phyloP scores from a whole-genome alignment of 35 echinoderm and acorn worm genomes.

The Lytechinus variegatus region DNA sequence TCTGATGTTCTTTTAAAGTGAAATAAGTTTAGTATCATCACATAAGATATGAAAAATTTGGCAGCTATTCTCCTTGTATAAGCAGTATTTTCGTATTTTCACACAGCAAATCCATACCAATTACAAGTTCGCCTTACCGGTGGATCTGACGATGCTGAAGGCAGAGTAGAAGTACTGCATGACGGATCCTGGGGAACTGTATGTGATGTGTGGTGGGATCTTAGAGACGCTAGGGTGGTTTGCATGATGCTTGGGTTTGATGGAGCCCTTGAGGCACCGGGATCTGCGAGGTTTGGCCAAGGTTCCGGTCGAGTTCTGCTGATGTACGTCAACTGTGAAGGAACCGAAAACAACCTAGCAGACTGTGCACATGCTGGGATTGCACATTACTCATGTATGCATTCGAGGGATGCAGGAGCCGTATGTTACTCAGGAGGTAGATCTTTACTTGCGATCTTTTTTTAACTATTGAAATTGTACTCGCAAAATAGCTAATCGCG shows the following conservation, averaged over 20 bases:
- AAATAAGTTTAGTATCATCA: too few species aligned
- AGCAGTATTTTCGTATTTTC: too few species aligned
- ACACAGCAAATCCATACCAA: neutral
- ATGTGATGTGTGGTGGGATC: constrained; percentile 34
- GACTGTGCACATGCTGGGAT: neutral
- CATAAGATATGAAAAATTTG: too few species aligned
- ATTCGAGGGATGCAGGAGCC: constrained; percentile 29
- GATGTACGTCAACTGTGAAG: constrained; percentile 49
- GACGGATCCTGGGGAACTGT: constrained; percentile 38
- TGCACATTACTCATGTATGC: neutral
- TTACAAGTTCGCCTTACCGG: neutral
- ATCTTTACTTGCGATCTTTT: neutral
- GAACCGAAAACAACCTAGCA: constrained; percentile 32
- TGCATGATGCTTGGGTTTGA: constrained; percentile 26
- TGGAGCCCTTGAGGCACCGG: neutral
- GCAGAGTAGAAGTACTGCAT: constrained; percentile 9
- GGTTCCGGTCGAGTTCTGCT: constrained; percentile 57
- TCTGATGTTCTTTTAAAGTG: too few species aligned
- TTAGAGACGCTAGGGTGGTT: constrained; percentile 29
- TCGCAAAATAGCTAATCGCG: too few species aligned
- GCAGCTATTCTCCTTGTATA: too few species aligned
- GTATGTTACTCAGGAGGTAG: neutral
- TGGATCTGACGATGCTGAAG: neutral
- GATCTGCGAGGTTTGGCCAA: constrained; percentile 43
- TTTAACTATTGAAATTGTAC: too few species aligned